Base-by-base conservation (phyloP, 2,113 vertebrate genomes). In the Procavia capensis region DNA sequence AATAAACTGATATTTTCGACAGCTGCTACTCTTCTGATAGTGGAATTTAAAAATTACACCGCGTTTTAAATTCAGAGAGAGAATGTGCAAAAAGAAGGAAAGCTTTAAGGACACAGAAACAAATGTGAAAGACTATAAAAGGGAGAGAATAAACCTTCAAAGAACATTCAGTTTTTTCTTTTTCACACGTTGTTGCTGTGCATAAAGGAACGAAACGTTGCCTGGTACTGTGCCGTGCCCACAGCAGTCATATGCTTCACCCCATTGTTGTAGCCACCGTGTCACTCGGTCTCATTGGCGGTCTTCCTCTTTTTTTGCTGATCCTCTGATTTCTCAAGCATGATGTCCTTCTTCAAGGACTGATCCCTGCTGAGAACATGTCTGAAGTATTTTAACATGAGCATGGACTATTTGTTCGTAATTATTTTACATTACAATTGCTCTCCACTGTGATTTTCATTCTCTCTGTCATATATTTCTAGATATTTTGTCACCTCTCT, bases 1-100 rank as follows among this genome's bases (percentile, higher is more conserved):
- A 93, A 95, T 95, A 85, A 95, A 85, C 19, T 63, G 43, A 64
- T 96, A 11, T 90, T 96, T 97, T 85, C 90, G 88, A 97, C 91
- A 96, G 76, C 61, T 95, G 83, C 45, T 87, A 19, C 36, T 89
- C 34, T 79, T n/a, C 7, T 66, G 57, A 8, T 81, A 27, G 41
- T 96, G 50, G 3, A 8, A 81, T 91, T 89, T 22, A 89, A 93
- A 94, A 94, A 88, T 59, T 91, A 64, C 2, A 80, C 50, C 57
- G 17, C 6, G 54, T 85, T 76, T 87, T 95, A 92, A 79, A 89
- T 50, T 16, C 68, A 94, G 29, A 83, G 29, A 82, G 45, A 93
- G 36, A 63, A 85, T 72, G 43, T 29, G 14, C 63, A 87, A 57
- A 85, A 86, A 88, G 13, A 81, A 93, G 39, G 16, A 75, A 66